phyloP scores from a whole-genome alignment of 2,113 vertebrate genomes.

The Ptychochromis oligacanthus region DNA sequence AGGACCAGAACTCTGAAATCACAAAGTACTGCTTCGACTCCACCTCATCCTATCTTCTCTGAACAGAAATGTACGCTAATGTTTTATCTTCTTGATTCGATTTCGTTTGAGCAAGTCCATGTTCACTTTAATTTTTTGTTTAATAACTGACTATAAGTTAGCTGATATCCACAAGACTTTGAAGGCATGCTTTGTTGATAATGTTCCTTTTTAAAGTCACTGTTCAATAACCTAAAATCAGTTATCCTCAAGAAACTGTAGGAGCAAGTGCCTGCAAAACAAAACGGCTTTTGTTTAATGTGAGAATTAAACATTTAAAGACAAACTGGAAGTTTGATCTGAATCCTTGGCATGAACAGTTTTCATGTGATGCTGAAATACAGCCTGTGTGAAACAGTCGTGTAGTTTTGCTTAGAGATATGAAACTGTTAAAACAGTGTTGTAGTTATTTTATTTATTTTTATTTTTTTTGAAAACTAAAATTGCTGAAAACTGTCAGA shows the following conservation, averaged over 20 bases:
- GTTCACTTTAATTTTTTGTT: too few species aligned
- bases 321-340: background rate
- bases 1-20: constrained; percentile 96
- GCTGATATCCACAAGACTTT: background rate
- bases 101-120: background rate
- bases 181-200: background rate
- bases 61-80: constrained; percentile 26
- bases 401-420: background rate
- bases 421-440: background rate
- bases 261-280: background rate
- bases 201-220: background rate
- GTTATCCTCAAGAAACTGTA: background rate
- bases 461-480: background rate
- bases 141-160: background rate
- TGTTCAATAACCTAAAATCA: background rate
- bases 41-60: constrained; percentile 85
- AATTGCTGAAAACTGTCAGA: background rate
- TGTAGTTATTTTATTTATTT: too few species aligned
- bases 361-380: background rate
- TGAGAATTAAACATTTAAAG: background rate
- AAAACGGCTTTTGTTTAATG: background rate
- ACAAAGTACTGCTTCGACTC: constrained; percentile 86
- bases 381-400: background rate
- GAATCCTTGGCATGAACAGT: background rate
- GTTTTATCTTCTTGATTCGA: background rate